Base-by-base conservation (phyloP, 37 sponge, comb jelly and placozoan species). In the Aplysina aerophoba region DNA sequence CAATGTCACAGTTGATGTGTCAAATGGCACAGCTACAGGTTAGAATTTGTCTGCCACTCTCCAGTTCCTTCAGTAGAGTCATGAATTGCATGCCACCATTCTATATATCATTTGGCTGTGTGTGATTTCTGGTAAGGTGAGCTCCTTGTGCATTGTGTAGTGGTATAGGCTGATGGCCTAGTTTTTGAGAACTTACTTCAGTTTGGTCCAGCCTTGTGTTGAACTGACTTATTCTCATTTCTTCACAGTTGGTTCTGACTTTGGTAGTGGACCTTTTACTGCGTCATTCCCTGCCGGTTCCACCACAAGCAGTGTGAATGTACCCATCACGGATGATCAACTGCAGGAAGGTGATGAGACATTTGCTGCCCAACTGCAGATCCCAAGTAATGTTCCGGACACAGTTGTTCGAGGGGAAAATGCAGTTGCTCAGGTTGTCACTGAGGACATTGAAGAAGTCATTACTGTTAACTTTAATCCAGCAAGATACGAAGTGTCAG, bases 11-110 rank as follows among this genome's bases (percentile, higher is more conserved):
- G 71, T 69, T 35, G 28, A 30, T 35, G 34, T 35, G 17, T 31
- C 31, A 69, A 35, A 69, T 69, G 71, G 71, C 6, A 69, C 71
- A 27, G 71, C 71, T 28, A n/a, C 17, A 69, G 71, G 71, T 69
- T 34, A n/a, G 50, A 44, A 44, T 44, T 3, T 44, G 3, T 3
- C 50, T 44, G 50, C 50, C 3, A 11, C 50, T 44, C 50, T 44
- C 50, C 50, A 11, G 50, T 8, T 44, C 8, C 50, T 44, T 8
- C 50, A 44, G 50, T 44, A 8, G 50, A 44, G 50, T 44, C 50
- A 44, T 44, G 50, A 44, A 44, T 44, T 44, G 50, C 50, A 11
- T 44, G 50, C 50, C n/a, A n/a, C n/a, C n/a, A n/a, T n/a, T n/a
- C n/a, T n/a, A n/a, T n/a, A n/a, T n/a, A n/a, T n/a, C n/a, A n/a